Conservation (phyloP, 2,797 vertebrate genomes). For the Acanthiza pusilla region DNA sequence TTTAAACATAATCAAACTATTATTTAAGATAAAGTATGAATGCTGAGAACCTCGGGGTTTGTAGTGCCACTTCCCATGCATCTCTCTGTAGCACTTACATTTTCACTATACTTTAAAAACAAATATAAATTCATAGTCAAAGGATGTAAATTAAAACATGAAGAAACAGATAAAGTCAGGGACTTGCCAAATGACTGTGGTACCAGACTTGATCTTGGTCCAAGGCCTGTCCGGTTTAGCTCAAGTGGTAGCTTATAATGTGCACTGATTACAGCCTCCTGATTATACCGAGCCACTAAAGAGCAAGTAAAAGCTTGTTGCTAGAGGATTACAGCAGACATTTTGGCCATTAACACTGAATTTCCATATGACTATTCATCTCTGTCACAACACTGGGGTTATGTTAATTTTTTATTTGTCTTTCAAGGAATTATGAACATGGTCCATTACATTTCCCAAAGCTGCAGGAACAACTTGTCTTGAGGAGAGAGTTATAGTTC, state of each 20-base stretch:
- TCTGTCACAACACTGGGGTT: conserved; percentile 50
- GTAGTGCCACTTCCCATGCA: neutral
- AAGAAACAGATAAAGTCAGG: neutral
- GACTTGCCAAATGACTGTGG: neutral
- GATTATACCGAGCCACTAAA: neutral
- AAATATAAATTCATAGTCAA: neutral
- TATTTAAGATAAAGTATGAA: neutral
- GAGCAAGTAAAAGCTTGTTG: conserved; percentile 24
- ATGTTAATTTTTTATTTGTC: conserved; percentile 63
- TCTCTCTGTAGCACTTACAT: neutral
- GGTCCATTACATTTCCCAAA: conserved; percentile 51
- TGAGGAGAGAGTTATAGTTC: conserved; percentile 42
- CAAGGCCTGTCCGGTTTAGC: conserved; percentile 4
- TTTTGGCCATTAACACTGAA: conserved; percentile 46
- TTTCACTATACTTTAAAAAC: neutral
- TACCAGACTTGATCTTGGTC: conserved; percentile 24
- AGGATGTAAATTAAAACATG: neutral
- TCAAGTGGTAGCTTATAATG: neutral
- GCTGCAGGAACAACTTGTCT: conserved; percentile 55
- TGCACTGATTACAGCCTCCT: conserved; percentile 17
- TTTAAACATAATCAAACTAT: neutral
- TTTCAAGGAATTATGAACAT: conserved; percentile 59
- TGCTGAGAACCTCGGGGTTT: neutral
- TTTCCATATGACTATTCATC: conserved; percentile 45
- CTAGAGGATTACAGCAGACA: conserved; percentile 21